Evolutionary conservation across 2,113 vertebrate genomes (phyloP).

Genomic region (Dicerorhinus sumatrensis): DNA sequence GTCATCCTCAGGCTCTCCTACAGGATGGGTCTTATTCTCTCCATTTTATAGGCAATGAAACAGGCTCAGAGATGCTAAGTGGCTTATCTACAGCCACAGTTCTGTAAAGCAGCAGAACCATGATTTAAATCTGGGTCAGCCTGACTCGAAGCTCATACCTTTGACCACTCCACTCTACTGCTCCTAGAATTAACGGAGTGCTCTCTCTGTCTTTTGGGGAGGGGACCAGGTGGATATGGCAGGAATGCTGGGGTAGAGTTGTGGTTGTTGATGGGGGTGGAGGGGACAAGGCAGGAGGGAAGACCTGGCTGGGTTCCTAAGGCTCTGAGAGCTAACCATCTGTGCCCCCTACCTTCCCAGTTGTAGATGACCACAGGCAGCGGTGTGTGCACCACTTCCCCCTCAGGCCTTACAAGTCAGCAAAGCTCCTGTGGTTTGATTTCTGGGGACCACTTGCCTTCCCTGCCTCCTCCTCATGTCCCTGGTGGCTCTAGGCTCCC

Average conservation of each 20-base stretch:
- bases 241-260: background rate
- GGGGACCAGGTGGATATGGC: too few relatives aligned
- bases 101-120: background rate
- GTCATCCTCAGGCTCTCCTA: background rate
- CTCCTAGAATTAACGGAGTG: background rate
- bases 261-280: background rate
- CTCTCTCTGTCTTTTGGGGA: background rate
- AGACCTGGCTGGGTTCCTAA: background rate
- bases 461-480: background rate
- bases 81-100: background rate
- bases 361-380: background rate
- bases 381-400: fast-evolving
- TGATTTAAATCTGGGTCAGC: background rate
- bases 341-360: background rate
- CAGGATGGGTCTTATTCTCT: background rate
- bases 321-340: background rate
- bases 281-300: too few relatives aligned
- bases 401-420: background rate
- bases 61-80: background rate
- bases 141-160: background rate
- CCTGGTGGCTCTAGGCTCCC: background rate
- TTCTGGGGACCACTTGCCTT: background rate
- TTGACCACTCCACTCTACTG: background rate
- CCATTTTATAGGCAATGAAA: background rate
- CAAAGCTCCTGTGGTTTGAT: background rate